Percentiles rank a stretch among this genome's conserved stretches.
These are phyloP conservation scores for Lithophane socia DNA, from an alignment of 2,888 invertebrate species.

Conservation along the genomic window DNA sequence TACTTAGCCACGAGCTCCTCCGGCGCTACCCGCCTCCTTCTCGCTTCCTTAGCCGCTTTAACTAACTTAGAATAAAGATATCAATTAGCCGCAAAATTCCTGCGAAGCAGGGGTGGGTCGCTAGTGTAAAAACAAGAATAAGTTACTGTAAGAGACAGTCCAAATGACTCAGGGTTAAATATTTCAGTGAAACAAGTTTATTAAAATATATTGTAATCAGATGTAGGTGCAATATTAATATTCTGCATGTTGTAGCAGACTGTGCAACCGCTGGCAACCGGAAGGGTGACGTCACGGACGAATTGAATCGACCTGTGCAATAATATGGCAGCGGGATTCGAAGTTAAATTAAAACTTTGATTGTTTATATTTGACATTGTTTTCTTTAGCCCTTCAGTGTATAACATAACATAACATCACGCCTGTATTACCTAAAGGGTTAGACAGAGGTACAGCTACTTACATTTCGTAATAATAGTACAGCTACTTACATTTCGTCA, in stretches of 20 bases:
- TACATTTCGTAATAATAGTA: too few species aligned
- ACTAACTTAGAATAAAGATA: too few species aligned
- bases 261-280: constrained; percentile 55
- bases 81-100: too few species aligned
- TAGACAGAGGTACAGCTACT: background rate
- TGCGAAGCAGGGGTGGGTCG: too few species aligned
- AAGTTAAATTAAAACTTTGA: background rate
- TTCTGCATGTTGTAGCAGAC: constrained; percentile 35
- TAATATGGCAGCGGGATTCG: constrained; percentile 8
- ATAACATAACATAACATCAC: background rate
- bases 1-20: too few species aligned
- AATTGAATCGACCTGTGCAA: constrained; percentile 31
- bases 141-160: background rate
- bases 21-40: too few species aligned
- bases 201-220: constrained; percentile 15
- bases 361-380: constrained; percentile 3
- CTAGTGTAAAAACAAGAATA: background rate
- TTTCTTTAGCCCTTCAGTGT: background rate
- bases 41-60: too few species aligned
- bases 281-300: constrained; percentile 56
- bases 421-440: rapidly evolving
- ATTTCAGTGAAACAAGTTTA: background rate
- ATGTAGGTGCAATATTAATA: constrained; percentile 29
- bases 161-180: background rate
- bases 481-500: background rate